phyloP scores from a whole-genome alignment of 2,113 vertebrate species.

The Gnathonemus longibarbis region DNA sequence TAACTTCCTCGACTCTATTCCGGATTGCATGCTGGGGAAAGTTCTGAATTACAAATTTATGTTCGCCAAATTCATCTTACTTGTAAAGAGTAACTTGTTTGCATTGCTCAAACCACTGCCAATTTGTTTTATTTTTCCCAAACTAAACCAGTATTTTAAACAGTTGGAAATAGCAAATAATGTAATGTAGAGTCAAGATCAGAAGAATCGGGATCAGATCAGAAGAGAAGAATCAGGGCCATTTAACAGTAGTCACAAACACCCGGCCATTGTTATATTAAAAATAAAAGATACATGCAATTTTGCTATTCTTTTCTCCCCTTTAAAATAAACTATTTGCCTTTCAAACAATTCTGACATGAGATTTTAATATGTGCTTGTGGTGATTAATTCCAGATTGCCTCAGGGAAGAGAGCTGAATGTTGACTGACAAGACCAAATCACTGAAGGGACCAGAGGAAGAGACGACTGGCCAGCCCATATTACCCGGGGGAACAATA shows the following conservation, averaged over 20 bases:
- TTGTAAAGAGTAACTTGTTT: not conserved
- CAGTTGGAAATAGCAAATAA: not conserved
- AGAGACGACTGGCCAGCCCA: not conserved
- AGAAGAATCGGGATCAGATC: not conserved
- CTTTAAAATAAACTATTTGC: not conserved
- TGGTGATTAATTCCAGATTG: slow-evolving; percentile 15
- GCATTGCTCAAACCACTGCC: not conserved
- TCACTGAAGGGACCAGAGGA: slow-evolving; percentile 14
- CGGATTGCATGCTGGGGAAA: not conserved
- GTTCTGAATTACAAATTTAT: not conserved
- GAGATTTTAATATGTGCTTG: not conserved
- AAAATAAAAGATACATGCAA: not conserved
- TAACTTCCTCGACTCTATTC: not conserved
- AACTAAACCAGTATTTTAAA: not conserved
- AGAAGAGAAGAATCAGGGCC: not conserved
- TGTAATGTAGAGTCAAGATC: not conserved
- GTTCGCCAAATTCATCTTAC: not conserved
- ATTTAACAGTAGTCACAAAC: not conserved
- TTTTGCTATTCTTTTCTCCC: not conserved
- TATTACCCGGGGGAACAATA: not conserved
- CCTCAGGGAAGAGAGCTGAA: not conserved
- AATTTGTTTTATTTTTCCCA: not conserved
- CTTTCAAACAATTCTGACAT: not conserved
- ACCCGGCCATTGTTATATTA: not conserved
- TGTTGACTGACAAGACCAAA: not conserved